Evolutionary conservation across 92 coral and sea anemone genomes (phyloP), one percentile per base, ranked within the genome.

Genomic region (Zoanthus solanderi): DNA sequence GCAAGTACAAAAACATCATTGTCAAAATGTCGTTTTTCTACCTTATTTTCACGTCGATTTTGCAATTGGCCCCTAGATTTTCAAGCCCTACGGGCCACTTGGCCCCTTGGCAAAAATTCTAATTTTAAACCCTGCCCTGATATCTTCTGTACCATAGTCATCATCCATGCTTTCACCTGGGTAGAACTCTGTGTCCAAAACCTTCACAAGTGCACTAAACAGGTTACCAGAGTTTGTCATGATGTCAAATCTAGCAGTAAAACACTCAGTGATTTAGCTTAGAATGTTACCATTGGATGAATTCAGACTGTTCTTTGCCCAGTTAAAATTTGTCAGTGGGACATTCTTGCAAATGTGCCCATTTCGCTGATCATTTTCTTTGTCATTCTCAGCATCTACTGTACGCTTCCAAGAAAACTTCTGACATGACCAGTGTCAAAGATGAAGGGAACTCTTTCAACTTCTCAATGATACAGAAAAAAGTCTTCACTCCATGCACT

Each of bases 391-490:
- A 72, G 77, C 29, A 42, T 48, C 83, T 0, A n/a, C n/a, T n/a
- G n/a, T n/a, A 85, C 0, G n/a, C 63, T 28, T 10, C 29, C 83
- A 74, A 85, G 11, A 85, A 72, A 85, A 0, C 60, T 74, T 75
- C 53, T 88, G 71, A 88, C 88, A 72, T 73, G 78, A 83, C 89
- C 91, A 88, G 91, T 71, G 83, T 56, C 17, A 72, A 83, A 88
- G 32, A 88, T 72, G 37, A 83, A 0, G 87, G 57, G 3, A 88
- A 90, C 61, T 48, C 89, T 7, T 84, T 91, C 47, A 88, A 76
- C 72, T 88, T 91, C 46, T 87, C 86, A 91, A 91, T 85, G 92
- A 86, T 90, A 47, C 90, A 28, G 72, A 90, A 85, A 90, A 90
- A 86, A 52, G 56, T 17, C 84, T 84, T 91, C 87, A 91, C 78